Conservation (phyloP, 2,888 invertebrate genomes). For the Drosophila neoperkinsi region DNA sequence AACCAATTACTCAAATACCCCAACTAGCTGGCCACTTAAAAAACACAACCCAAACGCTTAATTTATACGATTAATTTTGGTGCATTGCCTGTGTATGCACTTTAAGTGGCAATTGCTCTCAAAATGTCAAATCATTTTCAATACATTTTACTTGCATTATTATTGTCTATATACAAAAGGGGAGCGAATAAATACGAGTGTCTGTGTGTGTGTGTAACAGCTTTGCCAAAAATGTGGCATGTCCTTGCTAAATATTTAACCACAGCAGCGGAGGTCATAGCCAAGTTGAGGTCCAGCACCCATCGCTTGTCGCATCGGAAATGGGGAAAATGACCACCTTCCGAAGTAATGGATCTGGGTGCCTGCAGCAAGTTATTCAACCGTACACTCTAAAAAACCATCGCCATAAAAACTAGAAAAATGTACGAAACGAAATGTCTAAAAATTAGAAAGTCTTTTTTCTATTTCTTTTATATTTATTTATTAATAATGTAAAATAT, state of each 20-base stretch:
- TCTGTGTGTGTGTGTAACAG: background rate
- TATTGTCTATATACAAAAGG: background rate
- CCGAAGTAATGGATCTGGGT: background rate
- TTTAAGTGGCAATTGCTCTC: slow-evolving; percentile 22
- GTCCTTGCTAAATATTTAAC: background rate
- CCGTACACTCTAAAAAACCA: background rate
- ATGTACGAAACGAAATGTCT: background rate
- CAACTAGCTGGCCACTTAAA: background rate
- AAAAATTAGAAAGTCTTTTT: background rate
- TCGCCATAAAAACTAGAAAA: background rate
- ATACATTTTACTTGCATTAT: slow-evolving; percentile 2
- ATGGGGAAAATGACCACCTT: background rate
- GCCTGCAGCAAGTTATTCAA: background rate
- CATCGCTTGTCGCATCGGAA: background rate
- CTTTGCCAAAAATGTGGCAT: background rate
- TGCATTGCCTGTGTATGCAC: slow-evolving; percentile 19
- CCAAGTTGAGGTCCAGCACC: background rate
- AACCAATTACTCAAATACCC: background rate
- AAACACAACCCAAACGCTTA: background rate
- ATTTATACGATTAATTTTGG: slow-evolving; percentile 1
- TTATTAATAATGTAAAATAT: background rate
- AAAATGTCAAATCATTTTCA: slow-evolving; percentile 18
- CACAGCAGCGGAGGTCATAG: background rate
- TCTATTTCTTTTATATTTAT: background rate
- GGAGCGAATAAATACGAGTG: slow-evolving; percentile 7